phyloP scores from a whole-genome alignment of 2,113 vertebrate species.

The Psettodes erumei region DNA sequence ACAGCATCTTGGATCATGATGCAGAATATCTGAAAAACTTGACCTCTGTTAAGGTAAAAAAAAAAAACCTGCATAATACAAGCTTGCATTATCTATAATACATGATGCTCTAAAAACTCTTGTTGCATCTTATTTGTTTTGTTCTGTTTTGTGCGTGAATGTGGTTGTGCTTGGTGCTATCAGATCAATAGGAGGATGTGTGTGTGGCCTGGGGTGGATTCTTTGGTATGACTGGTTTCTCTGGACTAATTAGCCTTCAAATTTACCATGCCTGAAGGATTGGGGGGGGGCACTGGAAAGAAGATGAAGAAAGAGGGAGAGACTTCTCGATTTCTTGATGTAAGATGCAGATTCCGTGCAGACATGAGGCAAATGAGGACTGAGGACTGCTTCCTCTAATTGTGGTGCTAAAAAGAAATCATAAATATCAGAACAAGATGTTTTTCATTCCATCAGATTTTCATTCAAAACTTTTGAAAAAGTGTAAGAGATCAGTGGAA shows the following conservation, averaged over 20 bases:
- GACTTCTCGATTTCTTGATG: slow-evolving; percentile 37
- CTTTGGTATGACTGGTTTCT: slow-evolving; percentile 62
- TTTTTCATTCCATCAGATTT: slow-evolving; percentile 46
- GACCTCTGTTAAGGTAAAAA: slow-evolving; percentile 56
- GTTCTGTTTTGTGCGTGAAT: slow-evolving; percentile 5
- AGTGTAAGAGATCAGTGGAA: slow-evolving; percentile 38
- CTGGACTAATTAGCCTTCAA: slow-evolving; percentile 74
- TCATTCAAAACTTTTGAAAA: slow-evolving; percentile 45
- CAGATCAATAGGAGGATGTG: slow-evolving; percentile 51
- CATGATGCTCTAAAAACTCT: slow-evolving; percentile 48
- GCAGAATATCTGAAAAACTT: slow-evolving; percentile 46
- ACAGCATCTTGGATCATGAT: slow-evolving; percentile 40
- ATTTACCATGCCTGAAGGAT: slow-evolving; percentile 58
- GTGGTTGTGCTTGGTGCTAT: slow-evolving; percentile 31
- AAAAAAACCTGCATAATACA: slow-evolving; percentile 37
- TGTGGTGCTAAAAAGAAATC: slow-evolving; percentile 41
- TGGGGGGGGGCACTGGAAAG: slow-evolving; percentile 17
- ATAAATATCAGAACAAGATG: slow-evolving; percentile 63
- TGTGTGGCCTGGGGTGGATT: slow-evolving; percentile 53
- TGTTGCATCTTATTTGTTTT: slow-evolving; percentile 56
- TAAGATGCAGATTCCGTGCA: slow-evolving; percentile 44
- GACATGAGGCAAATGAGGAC: slow-evolving; percentile 33
- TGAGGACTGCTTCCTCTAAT: slow-evolving; percentile 16
- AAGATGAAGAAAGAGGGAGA: slow-evolving; percentile 36
- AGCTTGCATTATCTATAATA: slow-evolving; percentile 43